These are phyloP conservation scores for Chiloscyllium plagiosum DNA, from an alignment of 2,113 vertebrate genomes.

Conservation along the genomic window DNA sequence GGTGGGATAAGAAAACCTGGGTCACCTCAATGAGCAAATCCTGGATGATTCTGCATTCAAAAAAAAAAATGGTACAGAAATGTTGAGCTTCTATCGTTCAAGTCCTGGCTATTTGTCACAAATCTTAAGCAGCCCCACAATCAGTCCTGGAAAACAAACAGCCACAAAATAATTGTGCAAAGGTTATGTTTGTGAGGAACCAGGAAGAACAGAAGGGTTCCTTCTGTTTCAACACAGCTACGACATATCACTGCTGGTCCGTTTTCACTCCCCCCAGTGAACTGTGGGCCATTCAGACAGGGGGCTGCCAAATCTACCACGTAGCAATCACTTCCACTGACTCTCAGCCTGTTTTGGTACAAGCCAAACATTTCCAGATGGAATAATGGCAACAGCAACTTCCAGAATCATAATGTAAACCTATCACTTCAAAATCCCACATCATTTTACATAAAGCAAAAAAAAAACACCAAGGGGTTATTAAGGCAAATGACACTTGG, in stretches of 20 bases:
- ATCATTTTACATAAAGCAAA: no score
- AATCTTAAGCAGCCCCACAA: background rate
- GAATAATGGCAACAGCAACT: background rate
- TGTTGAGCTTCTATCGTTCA: background rate
- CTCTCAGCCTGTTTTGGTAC: background rate
- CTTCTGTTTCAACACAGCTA: no score
- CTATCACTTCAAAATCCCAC: no score
- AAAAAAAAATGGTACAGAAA: background rate
- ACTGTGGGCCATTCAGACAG: background rate
- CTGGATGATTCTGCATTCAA: background rate
- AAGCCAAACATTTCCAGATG: background rate
- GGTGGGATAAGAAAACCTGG: background rate
- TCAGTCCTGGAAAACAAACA: background rate
- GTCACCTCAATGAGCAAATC: background rate
- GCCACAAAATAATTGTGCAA: background rate
- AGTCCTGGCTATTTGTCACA: background rate
- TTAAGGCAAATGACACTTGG: no score
- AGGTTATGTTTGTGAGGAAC: background rate
- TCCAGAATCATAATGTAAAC: no score
- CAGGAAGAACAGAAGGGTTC: background rate
- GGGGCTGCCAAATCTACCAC: background rate
- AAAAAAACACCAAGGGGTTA: no score
- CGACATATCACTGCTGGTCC: background rate
- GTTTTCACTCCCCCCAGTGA: background rate
- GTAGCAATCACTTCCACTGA: background rate